Evolutionary conservation across 2,888 invertebrate species (phyloP), one percentile per base, ranked within the genome.

Genomic region (Acleris sparsana): DNA sequence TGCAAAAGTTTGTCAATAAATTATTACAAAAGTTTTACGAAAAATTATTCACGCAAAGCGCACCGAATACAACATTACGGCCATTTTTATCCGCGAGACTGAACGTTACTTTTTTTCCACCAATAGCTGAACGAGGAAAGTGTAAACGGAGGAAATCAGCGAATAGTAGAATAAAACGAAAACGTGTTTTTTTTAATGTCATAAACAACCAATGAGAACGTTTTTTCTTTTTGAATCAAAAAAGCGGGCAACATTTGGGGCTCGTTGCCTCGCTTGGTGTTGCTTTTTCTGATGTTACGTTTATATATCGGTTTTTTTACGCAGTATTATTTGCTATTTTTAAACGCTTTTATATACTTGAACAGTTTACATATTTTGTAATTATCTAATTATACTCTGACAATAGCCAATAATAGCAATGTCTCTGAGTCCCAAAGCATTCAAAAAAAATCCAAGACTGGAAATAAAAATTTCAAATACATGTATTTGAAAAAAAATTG

Each of bases 21-120:
- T 79, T 46, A 75, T 71, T 69, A 68, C 69, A 71, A 83, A 85
- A 84, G 76, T 80, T 80, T 80, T 79, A 78, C 75, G 78, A 82
- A 84, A 46, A 80, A 71, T 73, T 76, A 76, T 68, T 77, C 76
- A 84, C 79, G 77, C 79, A 76, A 76, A 77, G 76, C 77, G 78
- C 79, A 83, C 80, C 73, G 80, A 80, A 82, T 80, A 84, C 88
- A 89, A 86, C 86, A 86, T 78, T 85, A 85, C 90, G 83, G 90
- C 92, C 92, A 92, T 92, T 91, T 92, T 92, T 87, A 82, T 90
- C 89, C 89, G 91, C 90, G 91, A 89, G 87, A 85, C 80, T 82
- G 74, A 70, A 77, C 72, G 72, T 56, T 64, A 71, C 43, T 39
- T 67, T 59, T 46, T 39, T 52, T 16, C 29, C 63, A 63, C 86